Percentiles rank a stretch among this genome's conserved stretches.
These are phyloP conservation scores for Tortrix viridana DNA, from an alignment of 2,888 invertebrate genomes.

Conservation along the genomic window DNA sequence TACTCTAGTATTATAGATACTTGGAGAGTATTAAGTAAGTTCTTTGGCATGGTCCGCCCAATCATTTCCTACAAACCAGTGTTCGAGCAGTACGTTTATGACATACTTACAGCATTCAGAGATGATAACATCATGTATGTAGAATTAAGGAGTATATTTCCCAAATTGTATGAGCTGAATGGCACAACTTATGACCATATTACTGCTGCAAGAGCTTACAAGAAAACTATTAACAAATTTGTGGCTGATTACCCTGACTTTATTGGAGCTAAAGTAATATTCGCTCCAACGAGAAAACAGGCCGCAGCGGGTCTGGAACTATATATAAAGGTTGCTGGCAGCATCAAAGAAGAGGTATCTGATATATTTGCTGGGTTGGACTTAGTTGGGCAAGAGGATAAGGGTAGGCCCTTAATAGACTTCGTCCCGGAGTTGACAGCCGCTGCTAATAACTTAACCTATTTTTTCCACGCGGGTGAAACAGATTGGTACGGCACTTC, in stretches of 20 bases:
- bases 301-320: neutral
- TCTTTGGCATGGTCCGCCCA: constrained; percentile 81
- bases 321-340: constrained; percentile 65
- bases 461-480: constrained; percentile 93
- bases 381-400: constrained; percentile 91
- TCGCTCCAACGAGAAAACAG: constrained; percentile 82
- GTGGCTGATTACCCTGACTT: constrained; percentile 85
- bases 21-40: constrained; percentile 84
- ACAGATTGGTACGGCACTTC: constrained; percentile 88
- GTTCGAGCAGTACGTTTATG: constrained; percentile 87
- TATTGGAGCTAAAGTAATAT: constrained; percentile 88
- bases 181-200: constrained; percentile 81
- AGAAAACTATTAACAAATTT: constrained; percentile 83
- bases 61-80: constrained; percentile 86
- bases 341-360: constrained; percentile 81
- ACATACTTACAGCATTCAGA: constrained; percentile 84
- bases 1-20: constrained; percentile 83
- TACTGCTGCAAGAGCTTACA: constrained; percentile 85
- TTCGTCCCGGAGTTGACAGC: constrained; percentile 83
- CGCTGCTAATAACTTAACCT: constrained; percentile 81
- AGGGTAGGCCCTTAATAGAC: constrained; percentile 85
- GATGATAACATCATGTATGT: constrained; percentile 88
- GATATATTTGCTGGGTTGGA: constrained; percentile 91
- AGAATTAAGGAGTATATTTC: constrained; percentile 86
- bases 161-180: constrained; percentile 86